Conservation (phyloP, 2,888 invertebrate species). For the Slavum lentiscoides region DNA sequence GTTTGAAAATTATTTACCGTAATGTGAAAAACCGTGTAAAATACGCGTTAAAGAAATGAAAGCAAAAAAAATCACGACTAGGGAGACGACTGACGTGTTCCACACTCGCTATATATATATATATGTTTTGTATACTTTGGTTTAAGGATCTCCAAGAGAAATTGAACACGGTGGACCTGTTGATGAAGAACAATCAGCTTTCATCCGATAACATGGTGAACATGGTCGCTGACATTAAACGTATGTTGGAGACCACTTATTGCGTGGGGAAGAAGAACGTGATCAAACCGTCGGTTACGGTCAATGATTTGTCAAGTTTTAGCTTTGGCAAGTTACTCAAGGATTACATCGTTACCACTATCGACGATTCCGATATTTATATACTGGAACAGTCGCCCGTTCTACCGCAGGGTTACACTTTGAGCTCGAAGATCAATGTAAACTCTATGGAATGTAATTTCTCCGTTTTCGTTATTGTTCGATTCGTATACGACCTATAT, state of each 20-base stretch:
- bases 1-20: too few species aligned
- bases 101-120: neutral
- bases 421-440: neutral
- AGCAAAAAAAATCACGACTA: too few species aligned
- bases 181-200: neutral
- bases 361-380: constrained; percentile 5
- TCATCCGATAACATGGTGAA: neutral
- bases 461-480: neutral
- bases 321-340: neutral
- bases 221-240: neutral
- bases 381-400: neutral
- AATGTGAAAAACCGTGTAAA: too few species aligned
- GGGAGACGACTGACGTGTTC: too few species aligned
- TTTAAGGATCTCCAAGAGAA: constrained; percentile 23
- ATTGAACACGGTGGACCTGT: neutral
- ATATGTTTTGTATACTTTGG: neutral
- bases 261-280: constrained; percentile 13
- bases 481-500: neutral
- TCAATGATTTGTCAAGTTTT: too few species aligned
- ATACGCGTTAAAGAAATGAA: too few species aligned
- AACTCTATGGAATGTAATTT: neutral
- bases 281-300: neutral
- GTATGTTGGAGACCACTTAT: neutral
- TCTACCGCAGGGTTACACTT: neutral
- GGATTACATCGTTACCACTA: neutral